Percentiles rank a stretch among this genome's conserved stretches.
Evolutionary conservation across 2,888 invertebrate genomes (phyloP).

Genomic region (Litoditis marina): DNA sequence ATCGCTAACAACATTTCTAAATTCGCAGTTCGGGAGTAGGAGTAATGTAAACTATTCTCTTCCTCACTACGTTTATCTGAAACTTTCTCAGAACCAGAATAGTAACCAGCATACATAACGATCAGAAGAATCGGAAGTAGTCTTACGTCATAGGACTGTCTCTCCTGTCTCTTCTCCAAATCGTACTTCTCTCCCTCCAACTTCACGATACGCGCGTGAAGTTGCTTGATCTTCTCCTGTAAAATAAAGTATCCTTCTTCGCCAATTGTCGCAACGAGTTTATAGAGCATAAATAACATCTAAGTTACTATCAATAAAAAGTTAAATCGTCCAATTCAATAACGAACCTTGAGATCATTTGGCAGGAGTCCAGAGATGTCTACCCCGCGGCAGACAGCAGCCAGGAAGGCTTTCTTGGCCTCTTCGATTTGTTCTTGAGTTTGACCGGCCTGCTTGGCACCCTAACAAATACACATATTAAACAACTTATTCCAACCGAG

Average conservation of each 20-base stretch:
- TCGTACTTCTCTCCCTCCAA: slow-evolving; percentile 62
- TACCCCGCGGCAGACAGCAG: slow-evolving; percentile 48
- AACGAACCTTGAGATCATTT: slow-evolving; percentile 51
- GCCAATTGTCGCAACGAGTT: too few relatives aligned
- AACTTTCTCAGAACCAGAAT: too few relatives aligned
- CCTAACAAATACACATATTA: too few relatives aligned
- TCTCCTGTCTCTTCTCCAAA: slow-evolving; percentile 61
- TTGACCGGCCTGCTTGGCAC: slow-evolving; percentile 26
- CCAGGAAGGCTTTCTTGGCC: slow-evolving; percentile 54
- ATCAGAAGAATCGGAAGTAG: not conserved
- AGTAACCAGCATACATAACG: too few relatives aligned
- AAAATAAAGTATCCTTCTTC: too few relatives aligned
- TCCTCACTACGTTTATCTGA: too few relatives aligned
- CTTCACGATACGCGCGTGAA: slow-evolving; percentile 58
- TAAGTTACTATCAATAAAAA: too few relatives aligned
- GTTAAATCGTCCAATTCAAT: not conserved
- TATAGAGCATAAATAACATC: too few relatives aligned
- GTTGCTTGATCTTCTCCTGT: slow-evolving; percentile 57
- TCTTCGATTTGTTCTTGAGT: slow-evolving; percentile 52
- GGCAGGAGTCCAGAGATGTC: slow-evolving; percentile 58
- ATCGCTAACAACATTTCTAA: not conserved
- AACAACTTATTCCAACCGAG: not conserved
- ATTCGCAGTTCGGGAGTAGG: not conserved
- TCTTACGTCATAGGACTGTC: slow-evolving; percentile 60
- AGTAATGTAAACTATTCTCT: too few relatives aligned